A percentile compares a stretch with the other conserved stretches of the same genome.
Evolutionary conservation across 2,797 vertebrate species (phyloP).

Genomic region (Acipenser oxyrinchus): DNA sequence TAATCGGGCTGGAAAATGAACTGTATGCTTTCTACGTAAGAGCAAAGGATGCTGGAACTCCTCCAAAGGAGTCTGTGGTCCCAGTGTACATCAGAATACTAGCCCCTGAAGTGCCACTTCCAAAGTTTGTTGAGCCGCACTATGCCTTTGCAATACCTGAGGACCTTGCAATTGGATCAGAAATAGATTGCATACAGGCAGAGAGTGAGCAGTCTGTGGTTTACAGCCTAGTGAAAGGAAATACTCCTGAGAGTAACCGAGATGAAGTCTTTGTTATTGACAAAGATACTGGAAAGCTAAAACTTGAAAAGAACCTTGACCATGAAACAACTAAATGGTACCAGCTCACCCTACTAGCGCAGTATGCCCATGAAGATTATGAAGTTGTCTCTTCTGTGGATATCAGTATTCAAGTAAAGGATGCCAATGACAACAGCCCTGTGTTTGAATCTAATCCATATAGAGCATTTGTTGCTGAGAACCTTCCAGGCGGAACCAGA

Average conservation of each 20-base stretch:
- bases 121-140: slow-evolving; percentile 82
- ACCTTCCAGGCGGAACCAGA: slow-evolving; percentile 72
- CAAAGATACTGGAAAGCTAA: slow-evolving; percentile 74
- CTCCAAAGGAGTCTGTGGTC: slow-evolving; percentile 72
- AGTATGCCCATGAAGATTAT: slow-evolving; percentile 56
- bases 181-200: slow-evolving; percentile 78
- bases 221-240: slow-evolving; percentile 80
- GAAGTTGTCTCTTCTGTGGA: slow-evolving; percentile 73
- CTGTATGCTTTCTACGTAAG: slow-evolving; percentile 83
- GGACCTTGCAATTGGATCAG: slow-evolving; percentile 79
- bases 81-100: slow-evolving; percentile 83
- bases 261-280: slow-evolving; percentile 85
- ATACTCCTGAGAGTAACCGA: slow-evolving; percentile 83
- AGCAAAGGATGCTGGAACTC: slow-evolving; percentile 80
- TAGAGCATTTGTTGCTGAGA: slow-evolving; percentile 81
- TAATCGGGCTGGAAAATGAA: slow-evolving; percentile 90
- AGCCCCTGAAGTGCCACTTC: slow-evolving; percentile 68
- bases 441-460: slow-evolving; percentile 86
- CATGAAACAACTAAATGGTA: slow-evolving; percentile 94
- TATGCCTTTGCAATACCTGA: slow-evolving; percentile 83
- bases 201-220: slow-evolving; percentile 64
- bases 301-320: slow-evolving; percentile 85
- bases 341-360: slow-evolving; percentile 74
- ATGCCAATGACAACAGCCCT: slow-evolving; percentile 87
- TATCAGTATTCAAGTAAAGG: slow-evolving; percentile 86